Evolutionary conservation across 2,797 vertebrate species (phyloP).

Genomic region (Australoheros facetus): DNA sequence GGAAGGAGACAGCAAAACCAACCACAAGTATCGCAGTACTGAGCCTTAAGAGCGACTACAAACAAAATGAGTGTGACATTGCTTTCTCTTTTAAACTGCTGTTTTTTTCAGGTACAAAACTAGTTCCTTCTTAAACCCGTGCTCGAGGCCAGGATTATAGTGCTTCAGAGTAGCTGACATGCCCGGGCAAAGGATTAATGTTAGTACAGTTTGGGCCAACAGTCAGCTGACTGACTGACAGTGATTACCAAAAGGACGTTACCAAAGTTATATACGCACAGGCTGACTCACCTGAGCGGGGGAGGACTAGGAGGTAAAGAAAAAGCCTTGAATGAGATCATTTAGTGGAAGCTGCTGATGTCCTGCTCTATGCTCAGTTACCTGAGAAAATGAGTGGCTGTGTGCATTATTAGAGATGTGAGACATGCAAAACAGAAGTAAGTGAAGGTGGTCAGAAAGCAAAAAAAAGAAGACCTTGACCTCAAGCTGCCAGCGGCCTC

Average conservation of each 20-base stretch:
- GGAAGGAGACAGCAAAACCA: conserved; percentile 38
- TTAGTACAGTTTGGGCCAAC: not conserved
- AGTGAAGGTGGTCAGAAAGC: not conserved
- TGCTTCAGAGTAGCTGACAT: conserved; percentile 2
- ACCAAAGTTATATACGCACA: not conserved
- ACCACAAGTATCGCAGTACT: conserved; percentile 38
- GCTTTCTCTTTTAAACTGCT: not conserved
- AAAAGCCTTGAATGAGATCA: not conserved
- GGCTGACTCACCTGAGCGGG: conserved; percentile 34
- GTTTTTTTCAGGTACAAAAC: not conserved
- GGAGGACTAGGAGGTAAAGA: not conserved
- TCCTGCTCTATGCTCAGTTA: not conserved
- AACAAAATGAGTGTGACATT: conserved; percentile 32
- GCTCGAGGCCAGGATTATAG: not conserved
- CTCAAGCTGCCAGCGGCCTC: conserved; percentile 33
- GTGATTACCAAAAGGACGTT: not conserved
- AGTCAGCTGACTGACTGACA: conserved; percentile 8
- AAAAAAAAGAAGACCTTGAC: conserved; percentile 15
- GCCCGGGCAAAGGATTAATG: conserved; percentile 10
- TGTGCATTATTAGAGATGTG: not conserved
- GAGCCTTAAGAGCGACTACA: not conserved
- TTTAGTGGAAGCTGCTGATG: not conserved
- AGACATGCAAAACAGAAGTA: not conserved
- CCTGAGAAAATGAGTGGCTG: not conserved
- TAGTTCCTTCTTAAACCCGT: not conserved